Evolutionary conservation across 2,113 vertebrate species (phyloP).

Genomic region (Tachysurus vachellii): DNA sequence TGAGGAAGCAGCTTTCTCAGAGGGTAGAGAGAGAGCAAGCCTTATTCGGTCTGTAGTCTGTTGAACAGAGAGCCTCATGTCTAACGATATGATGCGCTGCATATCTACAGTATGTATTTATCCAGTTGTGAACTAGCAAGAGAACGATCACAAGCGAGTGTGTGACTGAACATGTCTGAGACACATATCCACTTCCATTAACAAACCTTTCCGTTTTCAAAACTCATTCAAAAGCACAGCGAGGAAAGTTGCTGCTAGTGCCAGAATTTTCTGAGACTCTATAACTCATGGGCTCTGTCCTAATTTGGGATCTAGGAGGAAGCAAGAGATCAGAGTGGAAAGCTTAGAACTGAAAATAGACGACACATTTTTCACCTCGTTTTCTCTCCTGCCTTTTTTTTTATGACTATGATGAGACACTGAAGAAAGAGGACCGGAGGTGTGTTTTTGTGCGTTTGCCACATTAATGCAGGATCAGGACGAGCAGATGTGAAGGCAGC

Average conservation of each 20-base stretch:
- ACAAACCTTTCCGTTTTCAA: neutral
- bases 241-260: constrained; percentile 16
- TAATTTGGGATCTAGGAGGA: constrained; percentile 45
- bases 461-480: neutral
- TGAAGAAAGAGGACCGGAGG: neutral
- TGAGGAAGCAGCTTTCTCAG: too few species aligned
- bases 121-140: neutral
- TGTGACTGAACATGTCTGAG: neutral
- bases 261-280: constrained; percentile 17
- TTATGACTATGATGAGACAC: neutral
- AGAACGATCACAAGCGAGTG: neutral
- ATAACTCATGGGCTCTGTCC: constrained; percentile 41
- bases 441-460: neutral
- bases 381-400: constrained; percentile 9
- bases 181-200: neutral
- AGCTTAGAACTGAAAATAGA: constrained; percentile 44
- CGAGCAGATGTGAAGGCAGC: neutral
- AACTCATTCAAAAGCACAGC: neutral
- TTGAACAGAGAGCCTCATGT: neutral
- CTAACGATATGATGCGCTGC: too few species aligned
- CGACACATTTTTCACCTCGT: constrained; percentile 42
- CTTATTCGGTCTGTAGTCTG: neutral
- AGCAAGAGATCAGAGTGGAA: constrained; percentile 18
- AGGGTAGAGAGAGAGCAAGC: too few species aligned
- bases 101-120: neutral